These are phyloP conservation scores for Drosophila asahinai DNA, from an alignment of 1,140 invertebrate species.

Conservation along the genomic window DNA sequence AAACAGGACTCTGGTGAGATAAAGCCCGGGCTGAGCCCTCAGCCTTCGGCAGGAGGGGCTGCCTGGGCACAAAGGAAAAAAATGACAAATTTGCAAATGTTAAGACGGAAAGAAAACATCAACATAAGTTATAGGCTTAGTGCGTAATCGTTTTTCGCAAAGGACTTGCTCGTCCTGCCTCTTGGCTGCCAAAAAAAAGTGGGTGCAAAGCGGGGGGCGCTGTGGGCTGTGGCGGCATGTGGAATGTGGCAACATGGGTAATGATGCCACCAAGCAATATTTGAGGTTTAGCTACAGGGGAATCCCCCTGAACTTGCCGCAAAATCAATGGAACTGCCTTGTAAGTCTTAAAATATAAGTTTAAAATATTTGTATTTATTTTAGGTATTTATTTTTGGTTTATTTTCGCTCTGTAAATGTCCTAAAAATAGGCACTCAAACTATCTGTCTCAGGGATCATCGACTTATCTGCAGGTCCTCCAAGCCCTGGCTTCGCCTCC, in stretches of 20 bases:
- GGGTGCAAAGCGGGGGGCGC: not conserved
- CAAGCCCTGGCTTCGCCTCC: not conserved
- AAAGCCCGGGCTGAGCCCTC: conserved; percentile 47
- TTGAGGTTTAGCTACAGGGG: conserved; percentile 12
- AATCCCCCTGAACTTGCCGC: not conserved
- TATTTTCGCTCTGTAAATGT: not conserved
- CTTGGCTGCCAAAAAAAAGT: conserved; percentile 18
- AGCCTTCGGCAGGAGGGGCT: not conserved
- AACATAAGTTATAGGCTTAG: conserved; percentile 83
- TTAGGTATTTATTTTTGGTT: not conserved
- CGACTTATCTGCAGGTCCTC: conserved; percentile 16
- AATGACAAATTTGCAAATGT: conserved; percentile 84
- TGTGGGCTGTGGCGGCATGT: conserved; percentile 17
- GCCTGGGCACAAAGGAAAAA: conserved; percentile 46
- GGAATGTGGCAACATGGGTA: conserved; percentile 35
- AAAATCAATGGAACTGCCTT: not conserved
- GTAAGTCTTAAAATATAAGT: not conserved
- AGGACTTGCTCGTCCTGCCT: conserved; percentile 13
- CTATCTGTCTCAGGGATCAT: conserved; percentile 16
- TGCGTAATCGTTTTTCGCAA: conserved; percentile 80
- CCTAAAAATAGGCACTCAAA: conserved; percentile 18
- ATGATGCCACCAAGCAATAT: conserved; percentile 29
- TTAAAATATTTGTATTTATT: not conserved
- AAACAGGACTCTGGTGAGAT: conserved; percentile 65
- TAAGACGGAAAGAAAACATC: conserved; percentile 83